phyloP scores from a whole-genome alignment of 2,113 vertebrate species.

The Psittacula cyanocephala region DNA sequence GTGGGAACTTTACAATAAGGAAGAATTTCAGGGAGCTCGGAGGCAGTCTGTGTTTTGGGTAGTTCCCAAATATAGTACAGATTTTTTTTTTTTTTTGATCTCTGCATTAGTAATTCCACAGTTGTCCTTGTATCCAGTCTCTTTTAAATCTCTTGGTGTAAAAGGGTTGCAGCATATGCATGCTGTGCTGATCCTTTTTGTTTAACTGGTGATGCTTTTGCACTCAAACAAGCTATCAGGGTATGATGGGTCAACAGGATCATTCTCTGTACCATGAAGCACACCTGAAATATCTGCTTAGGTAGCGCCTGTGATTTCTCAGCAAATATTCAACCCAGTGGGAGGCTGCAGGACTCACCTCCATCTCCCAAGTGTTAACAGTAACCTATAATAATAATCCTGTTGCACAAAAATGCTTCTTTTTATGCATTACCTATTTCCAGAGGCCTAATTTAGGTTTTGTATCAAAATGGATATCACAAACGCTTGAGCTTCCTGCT shows the following conservation, averaged over 20 bases:
- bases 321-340: constrained; percentile 70
- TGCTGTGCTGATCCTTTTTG: constrained; percentile 62
- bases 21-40: background rate
- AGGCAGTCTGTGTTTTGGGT: background rate
- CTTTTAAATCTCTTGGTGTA: background rate
- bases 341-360: constrained; percentile 72
- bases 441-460: constrained; percentile 80
- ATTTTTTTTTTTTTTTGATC: background rate
- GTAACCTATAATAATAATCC: constrained; percentile 83
- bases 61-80: background rate
- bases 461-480: constrained; percentile 81
- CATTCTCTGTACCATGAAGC: constrained; percentile 31
- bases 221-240: constrained; percentile 61
- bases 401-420: constrained; percentile 74
- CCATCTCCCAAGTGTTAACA: constrained; percentile 79
- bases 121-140: background rate
- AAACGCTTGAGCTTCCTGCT: constrained; percentile 73
- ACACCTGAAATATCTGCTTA: constrained; percentile 67
- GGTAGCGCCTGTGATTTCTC: constrained; percentile 67
- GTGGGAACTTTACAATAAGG: background rate
- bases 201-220: constrained; percentile 67
- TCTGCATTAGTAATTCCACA: background rate
- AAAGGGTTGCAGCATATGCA: background rate
- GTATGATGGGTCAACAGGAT: constrained; percentile 64
- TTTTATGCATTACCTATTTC: constrained; percentile 84